Base-by-base conservation (phyloP, 2,797 vertebrate species). In the Bradypodion ventrale region DNA sequence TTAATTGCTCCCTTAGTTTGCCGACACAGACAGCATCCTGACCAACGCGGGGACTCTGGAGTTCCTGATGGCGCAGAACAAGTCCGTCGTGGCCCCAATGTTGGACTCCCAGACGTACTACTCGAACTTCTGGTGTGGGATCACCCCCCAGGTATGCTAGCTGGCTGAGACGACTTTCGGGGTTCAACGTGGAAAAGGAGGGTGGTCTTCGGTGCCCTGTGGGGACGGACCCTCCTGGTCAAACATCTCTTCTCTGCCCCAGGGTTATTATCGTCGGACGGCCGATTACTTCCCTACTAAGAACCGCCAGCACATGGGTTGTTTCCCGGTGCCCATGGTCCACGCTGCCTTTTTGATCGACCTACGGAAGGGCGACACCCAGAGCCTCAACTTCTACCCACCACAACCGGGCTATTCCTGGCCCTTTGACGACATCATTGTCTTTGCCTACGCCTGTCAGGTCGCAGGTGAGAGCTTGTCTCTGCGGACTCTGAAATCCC, bases 41-140 rank as follows among this genome's bases (percentile, higher is more conserved):
- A 98, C 97, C 84, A 98, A 99, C 94, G 96, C 97, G 6, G 96
- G 98, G 80, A 97, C 97, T 0, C 94, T 99, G 89, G 96, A 94
- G 80, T 96, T 98, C 83, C 92, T 99, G 82, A 96, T 98, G 5
- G 96, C 96, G 0, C 97, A 97, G 93, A 97, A 98, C 91, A 97
- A 97, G 87, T 98, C 98, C 0, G 97, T 98, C 78, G 96, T 97
- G 1, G 97, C 98, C 0, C 99, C 99, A 1, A 98, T 99, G 98
- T 89, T 99, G 87, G 98, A 99, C 88, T 98, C 99, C 0, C 98
- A 97, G 94, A 99, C 98, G 0, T 98, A 97, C 3, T 99, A 98
- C 92, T 99, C 98, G 90, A 99, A 99, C 94, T 99, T 97, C 95
- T 99, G 98, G 98, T 99, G 98, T 2, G 98, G 98, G 2, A 99